Conservation (phyloP, 2,113 vertebrate species). For the Paraplagusia blochii region DNA sequence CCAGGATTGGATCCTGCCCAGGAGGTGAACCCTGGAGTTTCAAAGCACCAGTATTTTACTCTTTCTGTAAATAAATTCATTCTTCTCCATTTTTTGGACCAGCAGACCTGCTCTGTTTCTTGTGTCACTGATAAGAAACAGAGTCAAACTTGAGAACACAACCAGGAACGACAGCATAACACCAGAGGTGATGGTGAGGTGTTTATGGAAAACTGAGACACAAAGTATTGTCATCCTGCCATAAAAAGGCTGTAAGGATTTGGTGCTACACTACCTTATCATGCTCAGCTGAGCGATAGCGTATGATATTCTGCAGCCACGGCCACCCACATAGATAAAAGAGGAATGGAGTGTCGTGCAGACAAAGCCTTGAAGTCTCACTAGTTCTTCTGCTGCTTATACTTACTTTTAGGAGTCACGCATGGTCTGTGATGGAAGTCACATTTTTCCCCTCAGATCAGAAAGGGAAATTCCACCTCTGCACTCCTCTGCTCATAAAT, state of each 20-base stretch:
- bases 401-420: constrained; percentile 29
- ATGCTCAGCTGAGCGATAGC: constrained; percentile 41
- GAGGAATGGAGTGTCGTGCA: constrained; percentile 38
- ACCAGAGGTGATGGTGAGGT: background rate
- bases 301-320: constrained; percentile 39
- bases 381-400: constrained; percentile 25
- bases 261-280: constrained; percentile 15
- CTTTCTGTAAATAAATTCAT: background rate
- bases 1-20: too few relatives aligned
- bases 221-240: constrained; percentile 17
- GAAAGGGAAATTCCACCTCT: constrained; percentile 53
- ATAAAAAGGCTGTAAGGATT: background rate
- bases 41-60: background rate
- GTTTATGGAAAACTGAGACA: constrained; percentile 3
- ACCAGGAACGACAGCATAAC: background rate
- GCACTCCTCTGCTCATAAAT: constrained; percentile 16
- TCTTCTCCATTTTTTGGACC: constrained; percentile 3
- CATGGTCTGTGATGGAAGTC: constrained; percentile 17
- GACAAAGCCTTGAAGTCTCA: constrained; percentile 23
- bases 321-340: constrained; percentile 68
- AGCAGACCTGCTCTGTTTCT: background rate
- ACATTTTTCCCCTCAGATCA: constrained; percentile 12
- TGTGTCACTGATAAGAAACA: constrained; percentile 1
- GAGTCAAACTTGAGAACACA: background rate
- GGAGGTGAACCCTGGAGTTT: too few relatives aligned